Percentiles rank a stretch among this genome's conserved stretches.
These are phyloP conservation scores for Plutella xylostella DNA, from an alignment of 2,888 invertebrate genomes.

Conservation along the genomic window DNA sequence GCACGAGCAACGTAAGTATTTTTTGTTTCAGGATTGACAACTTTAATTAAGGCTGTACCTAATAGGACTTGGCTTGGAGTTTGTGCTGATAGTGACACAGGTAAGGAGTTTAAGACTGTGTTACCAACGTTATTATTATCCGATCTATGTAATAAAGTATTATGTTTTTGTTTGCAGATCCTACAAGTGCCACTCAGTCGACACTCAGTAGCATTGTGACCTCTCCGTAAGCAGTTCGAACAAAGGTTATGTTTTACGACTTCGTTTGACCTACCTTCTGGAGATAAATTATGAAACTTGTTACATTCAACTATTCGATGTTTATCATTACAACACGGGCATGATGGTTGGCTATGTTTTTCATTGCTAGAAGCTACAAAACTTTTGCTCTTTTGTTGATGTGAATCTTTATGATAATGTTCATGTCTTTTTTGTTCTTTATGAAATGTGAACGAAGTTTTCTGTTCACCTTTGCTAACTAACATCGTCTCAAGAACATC, in stretches of 20 bases:
- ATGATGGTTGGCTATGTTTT: too few species aligned
- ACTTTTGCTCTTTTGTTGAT: too few species aligned
- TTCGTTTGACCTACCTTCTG: slow-evolving; percentile 3
- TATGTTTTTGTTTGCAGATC: neutral
- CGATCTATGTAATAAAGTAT: neutral
- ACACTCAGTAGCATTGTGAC: neutral
- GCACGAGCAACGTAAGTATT: slow-evolving; percentile 7
- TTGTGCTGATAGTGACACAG: neutral
- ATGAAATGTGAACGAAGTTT: neutral
- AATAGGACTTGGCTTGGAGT: slow-evolving; percentile 12
- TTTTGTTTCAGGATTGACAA: slow-evolving; percentile 15
- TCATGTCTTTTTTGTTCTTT: too few species aligned
- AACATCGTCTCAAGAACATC: slow-evolving; percentile 12
- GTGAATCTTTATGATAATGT: neutral
- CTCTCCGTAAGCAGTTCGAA: neutral
- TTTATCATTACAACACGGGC: slow-evolving; percentile 5
- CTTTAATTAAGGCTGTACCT: slow-evolving; percentile 14
- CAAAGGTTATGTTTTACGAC: slow-evolving; percentile 8
- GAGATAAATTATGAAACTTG: slow-evolving; percentile 3
- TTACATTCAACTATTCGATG: slow-evolving; percentile 12
- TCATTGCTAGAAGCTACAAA: too few species aligned
- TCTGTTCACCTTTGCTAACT: slow-evolving; percentile 2
- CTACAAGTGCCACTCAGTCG: neutral
- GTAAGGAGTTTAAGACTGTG: neutral
- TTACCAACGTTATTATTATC: too few species aligned